Evolutionary conservation across 2,797 vertebrate genomes (phyloP), one percentile per base, ranked within the genome.

Genomic region (Numenius phaeopus): DNA sequence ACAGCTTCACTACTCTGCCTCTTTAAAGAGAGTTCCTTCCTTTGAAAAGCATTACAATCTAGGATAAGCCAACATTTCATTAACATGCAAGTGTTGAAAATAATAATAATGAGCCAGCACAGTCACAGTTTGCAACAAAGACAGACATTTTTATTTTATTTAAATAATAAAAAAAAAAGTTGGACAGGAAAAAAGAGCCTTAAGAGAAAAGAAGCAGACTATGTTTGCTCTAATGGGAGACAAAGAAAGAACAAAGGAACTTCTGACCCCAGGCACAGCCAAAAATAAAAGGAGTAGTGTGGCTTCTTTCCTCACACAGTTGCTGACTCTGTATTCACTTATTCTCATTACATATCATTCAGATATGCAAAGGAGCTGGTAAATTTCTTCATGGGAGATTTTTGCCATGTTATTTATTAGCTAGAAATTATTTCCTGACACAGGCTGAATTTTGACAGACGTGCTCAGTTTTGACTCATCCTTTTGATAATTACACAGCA

Each of bases 221-320:
- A 84, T 59, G 37, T 88, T 97, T 95, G 95, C 89, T 97, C 59
- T 94, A 87, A 91, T 50, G 77, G 61, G 93, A 97, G 62, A 64
- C 83, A 92, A 85, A 89, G 92, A 89, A 94, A 93, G 95, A 97
- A 90, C 72, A 97, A 97, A 96, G 73, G 73, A 93, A 95, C 95
- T 92, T 96, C 78, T 97, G 96, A 95, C 91, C 85, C 59, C 87
- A 94, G 78, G 96, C 90, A 82, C 30, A 95, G 93, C 59, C 96
- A 77, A 95, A 97, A 97, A 84, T 85, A 85, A 97, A 96, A 96
- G 93, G 18, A 80, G 64, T 58, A 83, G 95, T 78, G 78, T 66
- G 46, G 49, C 40, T 96, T 96, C 79, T 91, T 70, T 62, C n/a
- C 22, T 82, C 67, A 85, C 76, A 85, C 79, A 94, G 75, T 44